Conservation (phyloP, 2,797 vertebrate genomes). For the Eidolon dupreanum region DNA sequence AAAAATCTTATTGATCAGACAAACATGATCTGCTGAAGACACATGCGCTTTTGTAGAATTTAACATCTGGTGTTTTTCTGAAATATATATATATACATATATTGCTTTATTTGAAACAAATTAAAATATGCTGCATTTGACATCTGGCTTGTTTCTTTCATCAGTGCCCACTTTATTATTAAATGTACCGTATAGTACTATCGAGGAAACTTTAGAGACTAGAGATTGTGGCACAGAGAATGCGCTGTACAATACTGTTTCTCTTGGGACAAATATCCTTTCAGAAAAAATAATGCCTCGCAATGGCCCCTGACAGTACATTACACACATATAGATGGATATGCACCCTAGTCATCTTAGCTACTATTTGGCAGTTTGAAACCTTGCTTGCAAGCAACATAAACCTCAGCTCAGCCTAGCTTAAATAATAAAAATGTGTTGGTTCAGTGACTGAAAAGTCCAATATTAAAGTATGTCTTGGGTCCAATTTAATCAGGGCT, state of each 20-base stretch:
- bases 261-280: neutral
- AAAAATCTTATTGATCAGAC: slow-evolving; percentile 71
- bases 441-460: neutral
- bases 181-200: neutral
- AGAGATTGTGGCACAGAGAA: neutral
- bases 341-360: neutral
- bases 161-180: neutral
- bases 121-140: slow-evolving; percentile 83
- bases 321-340: neutral
- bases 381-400: neutral
- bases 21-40: slow-evolving; percentile 80
- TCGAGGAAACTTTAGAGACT: neutral
- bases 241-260: neutral
- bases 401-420: neutral
- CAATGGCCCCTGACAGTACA: neutral
- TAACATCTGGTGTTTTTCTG: slow-evolving; percentile 82
- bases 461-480: neutral
- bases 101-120: slow-evolving; percentile 83
- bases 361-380: neutral
- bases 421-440: neutral
- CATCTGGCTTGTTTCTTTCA: slow-evolving; percentile 53
- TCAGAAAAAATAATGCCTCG: neutral
- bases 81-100: slow-evolving; percentile 76
- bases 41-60: slow-evolving; percentile 81
- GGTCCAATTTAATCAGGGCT: neutral